phyloP scores from a whole-genome alignment of 2,888 invertebrate genomes.

The Nineta flava region DNA sequence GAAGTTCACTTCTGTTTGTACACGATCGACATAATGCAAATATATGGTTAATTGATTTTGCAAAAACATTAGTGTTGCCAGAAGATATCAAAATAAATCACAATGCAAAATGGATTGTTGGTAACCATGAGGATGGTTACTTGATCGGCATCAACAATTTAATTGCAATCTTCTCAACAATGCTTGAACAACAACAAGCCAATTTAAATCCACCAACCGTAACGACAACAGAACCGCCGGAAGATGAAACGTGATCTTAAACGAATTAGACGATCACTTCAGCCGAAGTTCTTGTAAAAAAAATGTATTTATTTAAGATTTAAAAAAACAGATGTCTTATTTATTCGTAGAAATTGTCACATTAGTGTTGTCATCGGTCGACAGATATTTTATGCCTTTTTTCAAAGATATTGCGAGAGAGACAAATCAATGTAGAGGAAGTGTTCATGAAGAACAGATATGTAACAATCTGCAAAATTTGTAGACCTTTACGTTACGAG shows the following conservation, averaged over 20 bases:
- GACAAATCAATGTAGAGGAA: too few relatives aligned
- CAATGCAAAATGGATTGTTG: constrained; percentile 75
- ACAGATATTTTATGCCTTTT: too few relatives aligned
- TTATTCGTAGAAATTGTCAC: too few relatives aligned
- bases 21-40: constrained; percentile 80
- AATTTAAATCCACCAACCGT: constrained; percentile 21
- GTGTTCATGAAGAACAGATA: too few relatives aligned
- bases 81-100: constrained; percentile 60
- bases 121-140: constrained; percentile 94
- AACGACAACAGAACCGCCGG: constrained; percentile 13
- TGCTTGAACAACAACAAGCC: constrained; percentile 30
- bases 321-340: too few relatives aligned
- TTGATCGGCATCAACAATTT: constrained; percentile 82
- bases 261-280: too few relatives aligned
- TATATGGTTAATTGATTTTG: constrained; percentile 96
- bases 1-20: constrained; percentile 87
- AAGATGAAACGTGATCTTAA: constrained; percentile 11
- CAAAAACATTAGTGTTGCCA: constrained; percentile 79
- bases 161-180: constrained; percentile 63
- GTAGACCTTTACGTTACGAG: too few relatives aligned
- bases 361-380: too few relatives aligned
- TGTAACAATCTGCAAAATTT: too few relatives aligned
- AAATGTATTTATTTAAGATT: too few relatives aligned
- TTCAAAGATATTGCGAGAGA: too few relatives aligned
- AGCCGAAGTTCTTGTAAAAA: too few relatives aligned